phyloP scores from a whole-genome alignment of 2,113 vertebrate genomes.

The Noctilio leporinus region DNA sequence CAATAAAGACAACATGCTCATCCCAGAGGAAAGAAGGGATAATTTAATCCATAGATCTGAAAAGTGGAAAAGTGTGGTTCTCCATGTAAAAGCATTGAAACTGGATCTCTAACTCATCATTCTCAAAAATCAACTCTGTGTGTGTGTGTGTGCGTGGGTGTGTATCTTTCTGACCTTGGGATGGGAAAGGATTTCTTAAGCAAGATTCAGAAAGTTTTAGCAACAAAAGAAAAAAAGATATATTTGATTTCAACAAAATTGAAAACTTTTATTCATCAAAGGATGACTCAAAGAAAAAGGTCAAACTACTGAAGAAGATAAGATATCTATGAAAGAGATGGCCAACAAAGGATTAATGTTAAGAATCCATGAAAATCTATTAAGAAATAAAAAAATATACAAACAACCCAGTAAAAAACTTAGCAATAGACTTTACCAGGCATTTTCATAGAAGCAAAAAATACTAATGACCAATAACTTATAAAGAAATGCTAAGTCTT shows the following conservation, averaged over 20 bases:
- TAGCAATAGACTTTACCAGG: not conserved
- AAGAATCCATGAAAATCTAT: not conserved
- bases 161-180: not conserved
- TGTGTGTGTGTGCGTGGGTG: not conserved
- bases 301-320: not conserved
- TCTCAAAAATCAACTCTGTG: not conserved
- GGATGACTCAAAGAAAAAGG: not conserved
- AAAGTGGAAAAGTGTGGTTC: not conserved
- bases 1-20: not conserved
- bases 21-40: not conserved
- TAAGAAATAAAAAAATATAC: not conserved
- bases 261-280: conserved; percentile 14
- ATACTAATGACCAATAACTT: not conserved
- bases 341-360: not conserved
- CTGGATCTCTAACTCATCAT: not conserved
- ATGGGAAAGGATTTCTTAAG: not conserved
- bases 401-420: not conserved
- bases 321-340: not conserved
- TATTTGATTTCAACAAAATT: not conserved
- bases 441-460: not conserved
- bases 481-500: not conserved
- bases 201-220: not conserved
- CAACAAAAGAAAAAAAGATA: not conserved
- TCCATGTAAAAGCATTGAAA: not conserved
- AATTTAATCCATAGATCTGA: not conserved